phyloP scores from a whole-genome alignment of 2,797 vertebrate species.

The Acipenser transmontanus region DNA sequence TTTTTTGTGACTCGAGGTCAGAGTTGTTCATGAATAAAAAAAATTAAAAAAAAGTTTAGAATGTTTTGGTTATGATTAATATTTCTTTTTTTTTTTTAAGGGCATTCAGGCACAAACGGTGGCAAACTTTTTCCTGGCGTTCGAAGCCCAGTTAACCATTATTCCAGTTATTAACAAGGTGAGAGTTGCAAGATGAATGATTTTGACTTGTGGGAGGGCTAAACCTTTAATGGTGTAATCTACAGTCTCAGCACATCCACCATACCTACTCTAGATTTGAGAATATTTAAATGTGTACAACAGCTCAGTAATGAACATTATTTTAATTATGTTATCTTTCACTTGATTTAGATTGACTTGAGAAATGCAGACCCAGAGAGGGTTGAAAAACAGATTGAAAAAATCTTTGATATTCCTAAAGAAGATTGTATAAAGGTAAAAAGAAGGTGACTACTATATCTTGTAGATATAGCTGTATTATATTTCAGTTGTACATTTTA shows the following conservation, averaged over 20 bases:
- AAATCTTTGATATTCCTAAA: slow-evolving; percentile 82
- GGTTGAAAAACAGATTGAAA: slow-evolving; percentile 88
- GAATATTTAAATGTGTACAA: no score
- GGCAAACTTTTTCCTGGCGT: slow-evolving; percentile 94
- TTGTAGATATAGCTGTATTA: no score
- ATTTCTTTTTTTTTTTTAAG: slow-evolving; percentile 44
- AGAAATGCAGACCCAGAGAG: slow-evolving; percentile 88
- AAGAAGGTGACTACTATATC: no score
- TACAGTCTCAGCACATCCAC: no score
- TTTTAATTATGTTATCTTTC: not conserved
- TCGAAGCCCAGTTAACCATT: slow-evolving; percentile 88
- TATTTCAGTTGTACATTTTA: no score
- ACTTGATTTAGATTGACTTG: slow-evolving; percentile 77
- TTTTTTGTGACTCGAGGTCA: no score
- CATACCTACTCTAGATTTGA: no score
- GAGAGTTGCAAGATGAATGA: slow-evolving; percentile 20
- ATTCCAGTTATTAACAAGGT: slow-evolving; percentile 98
- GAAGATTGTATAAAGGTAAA: slow-evolving; percentile 82
- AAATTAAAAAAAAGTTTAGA: not conserved
- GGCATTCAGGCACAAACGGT: slow-evolving; percentile 95
- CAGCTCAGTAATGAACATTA: no score
- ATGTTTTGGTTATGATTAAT: not conserved
- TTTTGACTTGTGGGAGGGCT: not conserved
- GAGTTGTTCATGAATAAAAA: not conserved
- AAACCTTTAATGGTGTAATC: no score